phyloP scores from a whole-genome alignment of 1,140 invertebrate species.

The Lycorma delicatula region DNA sequence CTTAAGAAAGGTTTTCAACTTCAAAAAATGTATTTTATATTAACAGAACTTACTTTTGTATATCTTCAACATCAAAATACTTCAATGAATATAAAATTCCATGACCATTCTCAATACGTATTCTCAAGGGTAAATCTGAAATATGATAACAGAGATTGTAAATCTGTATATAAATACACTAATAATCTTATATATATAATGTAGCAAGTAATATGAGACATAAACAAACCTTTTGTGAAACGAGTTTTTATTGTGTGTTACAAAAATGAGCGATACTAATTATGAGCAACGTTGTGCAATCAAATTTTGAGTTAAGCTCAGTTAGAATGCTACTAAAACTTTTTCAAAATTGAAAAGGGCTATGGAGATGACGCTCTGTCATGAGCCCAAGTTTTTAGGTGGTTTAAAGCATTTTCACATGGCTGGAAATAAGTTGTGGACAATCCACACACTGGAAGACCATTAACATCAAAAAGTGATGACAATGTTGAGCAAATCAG shows the following conservation, averaged over 20 bases:
- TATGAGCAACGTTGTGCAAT: background rate
- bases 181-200: background rate
- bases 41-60: slow-evolving; percentile 1
- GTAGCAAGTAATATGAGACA: background rate
- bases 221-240: background rate
- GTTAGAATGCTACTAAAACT: too few relatives aligned
- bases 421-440: too few relatives aligned
- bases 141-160: background rate
- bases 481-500: too few relatives aligned
- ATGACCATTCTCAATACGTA: slow-evolving; percentile 1
- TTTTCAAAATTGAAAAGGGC: too few relatives aligned
- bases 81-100: background rate
- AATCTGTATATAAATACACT: background rate
- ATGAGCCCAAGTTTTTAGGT: too few relatives aligned
- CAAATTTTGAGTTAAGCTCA: background rate
- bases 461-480: too few relatives aligned
- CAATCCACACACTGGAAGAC: too few relatives aligned
- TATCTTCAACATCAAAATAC: background rate
- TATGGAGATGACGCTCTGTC: too few relatives aligned
- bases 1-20: too few relatives aligned
- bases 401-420: too few relatives aligned
- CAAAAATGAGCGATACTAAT: background rate
- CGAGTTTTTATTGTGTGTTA: background rate
- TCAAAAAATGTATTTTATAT: too few relatives aligned
- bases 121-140: background rate